Percentiles rank a stretch among this genome's conserved stretches.
Conservation (phyloP, 2,888 invertebrate species). For the Calameuta idolon region DNA sequence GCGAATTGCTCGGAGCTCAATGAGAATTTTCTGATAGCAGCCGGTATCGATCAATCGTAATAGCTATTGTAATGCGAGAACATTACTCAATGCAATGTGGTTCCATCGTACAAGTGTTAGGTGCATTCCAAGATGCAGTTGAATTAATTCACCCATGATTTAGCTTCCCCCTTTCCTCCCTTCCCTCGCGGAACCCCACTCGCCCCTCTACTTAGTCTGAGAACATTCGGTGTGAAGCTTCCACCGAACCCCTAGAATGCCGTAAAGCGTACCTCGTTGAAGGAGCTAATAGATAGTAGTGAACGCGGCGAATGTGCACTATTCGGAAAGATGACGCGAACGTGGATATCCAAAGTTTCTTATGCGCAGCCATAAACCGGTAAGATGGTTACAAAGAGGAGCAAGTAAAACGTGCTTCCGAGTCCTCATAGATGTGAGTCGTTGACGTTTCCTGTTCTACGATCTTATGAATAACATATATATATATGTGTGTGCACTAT, state of each 20-base stretch:
- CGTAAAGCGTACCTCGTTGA: constrained; percentile 30
- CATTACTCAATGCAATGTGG: constrained; percentile 1
- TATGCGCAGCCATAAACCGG: constrained; percentile 42
- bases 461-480: background rate
- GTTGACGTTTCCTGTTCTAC: background rate
- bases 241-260: constrained; percentile 21
- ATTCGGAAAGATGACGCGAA: constrained; percentile 41
- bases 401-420: constrained; percentile 28
- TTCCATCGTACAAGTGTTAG: constrained; percentile 15
- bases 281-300: constrained; percentile 37
- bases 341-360: constrained; percentile 40
- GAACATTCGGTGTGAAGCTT: constrained; percentile 1
- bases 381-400: constrained; percentile 41
- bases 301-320: constrained; percentile 27
- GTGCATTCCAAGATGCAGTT: constrained; percentile 6
- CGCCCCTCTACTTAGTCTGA: background rate
- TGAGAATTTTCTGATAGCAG: constrained; percentile 4
- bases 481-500: too few relatives aligned
- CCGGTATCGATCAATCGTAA: constrained; percentile 10
- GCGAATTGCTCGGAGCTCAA: background rate
- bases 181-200: background rate
- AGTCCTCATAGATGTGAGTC: constrained; percentile 19
- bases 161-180: background rate
- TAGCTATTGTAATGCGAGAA: constrained; percentile 12
- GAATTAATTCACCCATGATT: background rate